Conservation (phyloP, 2,113 vertebrate species). For the Pluvialis apricaria region DNA sequence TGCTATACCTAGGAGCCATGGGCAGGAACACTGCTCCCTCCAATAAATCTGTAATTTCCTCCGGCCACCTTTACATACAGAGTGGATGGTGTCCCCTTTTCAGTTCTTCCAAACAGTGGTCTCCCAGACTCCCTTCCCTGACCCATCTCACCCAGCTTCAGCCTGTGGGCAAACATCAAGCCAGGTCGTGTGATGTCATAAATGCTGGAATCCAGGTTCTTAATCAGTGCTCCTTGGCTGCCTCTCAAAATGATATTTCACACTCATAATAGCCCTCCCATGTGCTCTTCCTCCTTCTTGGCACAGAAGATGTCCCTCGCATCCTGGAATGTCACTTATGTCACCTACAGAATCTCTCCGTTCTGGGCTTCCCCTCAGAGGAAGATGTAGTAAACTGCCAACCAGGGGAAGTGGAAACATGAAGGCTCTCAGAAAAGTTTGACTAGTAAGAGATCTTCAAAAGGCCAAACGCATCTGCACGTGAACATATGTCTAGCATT, state of each 20-base stretch:
- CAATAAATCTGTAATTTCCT: background rate
- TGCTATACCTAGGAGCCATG: background rate
- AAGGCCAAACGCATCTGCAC: background rate
- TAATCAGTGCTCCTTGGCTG: background rate
- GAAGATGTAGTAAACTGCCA: background rate
- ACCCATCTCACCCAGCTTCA: background rate
- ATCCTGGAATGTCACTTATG: background rate
- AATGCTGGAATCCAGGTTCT: background rate
- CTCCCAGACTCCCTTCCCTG: background rate
- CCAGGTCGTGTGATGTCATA: background rate
- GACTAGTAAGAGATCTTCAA: background rate
- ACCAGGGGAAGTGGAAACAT: background rate
- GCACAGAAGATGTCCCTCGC: background rate
- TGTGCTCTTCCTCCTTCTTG: background rate
- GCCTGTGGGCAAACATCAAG: background rate
- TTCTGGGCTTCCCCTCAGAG: background rate
- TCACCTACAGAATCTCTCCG: background rate
- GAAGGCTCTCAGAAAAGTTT: background rate
- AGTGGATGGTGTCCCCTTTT: background rate
- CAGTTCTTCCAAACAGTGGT: background rate
- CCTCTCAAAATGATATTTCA: background rate
- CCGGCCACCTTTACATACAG: background rate
- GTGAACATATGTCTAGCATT: background rate
- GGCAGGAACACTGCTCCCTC: background rate
- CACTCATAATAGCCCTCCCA: background rate